phyloP scores from a whole-genome alignment of 2,888 invertebrate genomes.

The Magallana nippona region DNA sequence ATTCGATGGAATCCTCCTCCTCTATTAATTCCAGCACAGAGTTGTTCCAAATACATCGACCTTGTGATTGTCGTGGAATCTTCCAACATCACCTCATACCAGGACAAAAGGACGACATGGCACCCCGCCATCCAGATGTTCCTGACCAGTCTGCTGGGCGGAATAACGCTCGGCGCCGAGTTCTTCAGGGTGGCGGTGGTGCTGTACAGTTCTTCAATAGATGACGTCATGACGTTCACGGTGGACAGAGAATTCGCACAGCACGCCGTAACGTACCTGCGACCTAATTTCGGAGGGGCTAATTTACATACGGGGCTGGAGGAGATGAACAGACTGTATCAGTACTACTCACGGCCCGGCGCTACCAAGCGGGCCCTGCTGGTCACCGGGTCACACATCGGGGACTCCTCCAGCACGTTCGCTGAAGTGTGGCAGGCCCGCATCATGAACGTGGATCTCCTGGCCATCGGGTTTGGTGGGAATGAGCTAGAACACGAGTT shows the following conservation, averaged over 20 bases:
- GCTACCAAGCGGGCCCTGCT: constrained; percentile 40
- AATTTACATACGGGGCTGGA: constrained; percentile 34
- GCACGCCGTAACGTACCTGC: constrained; percentile 40
- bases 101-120: constrained; percentile 34
- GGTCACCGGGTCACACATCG: constrained; percentile 39
- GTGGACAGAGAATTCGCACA: constrained; percentile 38
- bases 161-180: constrained; percentile 21
- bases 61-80: constrained; percentile 43
- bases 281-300: constrained; percentile 36
- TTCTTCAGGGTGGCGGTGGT: constrained; percentile 41
- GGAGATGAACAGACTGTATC: constrained; percentile 40
- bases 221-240: constrained; percentile 47
- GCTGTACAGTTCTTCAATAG: constrained; percentile 43
- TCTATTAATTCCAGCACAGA: background rate
- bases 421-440: constrained; percentile 37
- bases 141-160: constrained; percentile 38
- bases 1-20: too few species aligned
- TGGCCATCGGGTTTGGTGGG: constrained; percentile 43
- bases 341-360: constrained; percentile 38
- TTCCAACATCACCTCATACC: constrained; percentile 35
- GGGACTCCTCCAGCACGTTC: constrained; percentile 30
- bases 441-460: constrained; percentile 34
- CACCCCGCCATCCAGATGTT: constrained; percentile 43
- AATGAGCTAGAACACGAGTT: constrained; percentile 32
- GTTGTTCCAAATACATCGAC: constrained; percentile 41